Evolutionary conservation across 2,113 vertebrate species (phyloP), one percentile per base, ranked within the genome.

Genomic region (Tautogolabrus adspersus): DNA sequence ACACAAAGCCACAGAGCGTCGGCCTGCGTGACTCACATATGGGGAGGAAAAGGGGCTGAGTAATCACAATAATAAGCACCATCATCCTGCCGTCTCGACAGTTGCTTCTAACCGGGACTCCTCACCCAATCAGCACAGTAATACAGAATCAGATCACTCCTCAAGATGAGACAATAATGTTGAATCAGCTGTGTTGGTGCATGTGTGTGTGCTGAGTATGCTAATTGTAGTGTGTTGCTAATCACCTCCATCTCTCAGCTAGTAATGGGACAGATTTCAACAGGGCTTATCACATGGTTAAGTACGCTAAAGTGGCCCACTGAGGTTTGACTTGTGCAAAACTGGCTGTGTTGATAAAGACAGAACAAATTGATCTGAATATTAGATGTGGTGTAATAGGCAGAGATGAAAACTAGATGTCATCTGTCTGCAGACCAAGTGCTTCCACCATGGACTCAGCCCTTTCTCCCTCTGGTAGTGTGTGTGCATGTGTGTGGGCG

Each of bases 1-100:
- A 85, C 87, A 90, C 87, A 92, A 93, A 92, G 80, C 79, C 86
- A 49, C 77, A 73, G 78, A 81, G 79, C 76, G 66, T 70, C 46
- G 8, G 58, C 21, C 81, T 72, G 62, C 22, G 22, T 94, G 93
- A 94, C 83, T 94, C 93, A 94, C 37, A 8, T 75, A 56, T 72
- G 30, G 54, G 59, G 79, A 80, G 87, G 82, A 79, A 92, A 90
- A 84, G 69, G 47, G 86, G 82, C 92, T 94, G 92, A 95, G 84
- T 92, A 94, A 94, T 91, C 80, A 89, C 73, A 91, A 87, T 88
- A 87, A 89, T 74, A 84, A 87, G 63, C 66, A 63, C 69, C 85
- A 85, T 87, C 85, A 89, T 87, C 85, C 79, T 87, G 81, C 71
- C 38, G 87, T 90, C 89, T 91, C 79, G 72, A 87, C 87, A 84